Conservation (phyloP, 2,888 invertebrate genomes). For the Elgonia sp. region DNA sequence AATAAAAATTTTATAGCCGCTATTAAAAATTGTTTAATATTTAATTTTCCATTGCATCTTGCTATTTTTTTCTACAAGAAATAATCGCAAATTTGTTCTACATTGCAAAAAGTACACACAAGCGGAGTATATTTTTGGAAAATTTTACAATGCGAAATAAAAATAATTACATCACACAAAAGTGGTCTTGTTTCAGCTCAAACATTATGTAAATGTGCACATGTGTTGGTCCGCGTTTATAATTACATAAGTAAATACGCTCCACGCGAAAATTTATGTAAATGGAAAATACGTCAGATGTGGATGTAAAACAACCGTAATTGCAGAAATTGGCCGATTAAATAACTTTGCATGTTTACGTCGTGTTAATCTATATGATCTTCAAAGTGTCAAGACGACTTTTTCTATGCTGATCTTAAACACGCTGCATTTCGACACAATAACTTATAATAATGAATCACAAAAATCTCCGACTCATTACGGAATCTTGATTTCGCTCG, state of each 20-base stretch:
- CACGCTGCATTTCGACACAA: neutral
- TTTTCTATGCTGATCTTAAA: neutral
- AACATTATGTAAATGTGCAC: conserved; percentile 43
- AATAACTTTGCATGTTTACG: conserved; percentile 38
- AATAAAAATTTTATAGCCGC: no score
- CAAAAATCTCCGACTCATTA: conserved; percentile 16
- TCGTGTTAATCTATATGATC: conserved; percentile 18
- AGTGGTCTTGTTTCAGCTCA: conserved; percentile 28
- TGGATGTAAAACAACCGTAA: conserved; percentile 15
- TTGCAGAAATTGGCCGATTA: conserved; percentile 40
- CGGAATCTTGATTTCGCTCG: conserved; percentile 11
- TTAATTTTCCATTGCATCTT: no score
- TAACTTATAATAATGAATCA: neutral
- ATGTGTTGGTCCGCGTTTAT: conserved; percentile 33
- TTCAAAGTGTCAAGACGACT: conserved; percentile 5
- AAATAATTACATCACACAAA: conserved; percentile 37
- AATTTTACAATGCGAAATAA: conserved; percentile 9
- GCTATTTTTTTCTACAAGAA: no score
- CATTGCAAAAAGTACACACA: no score
- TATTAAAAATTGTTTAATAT: no score
- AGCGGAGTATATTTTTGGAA: neutral
- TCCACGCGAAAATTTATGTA: conserved; percentile 45
- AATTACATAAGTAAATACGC: conserved; percentile 54
- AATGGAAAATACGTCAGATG: conserved; percentile 41
- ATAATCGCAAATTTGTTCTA: neutral